Conservation (phyloP, 2,888 invertebrate genomes). For the Luperina nickerlii region DNA sequence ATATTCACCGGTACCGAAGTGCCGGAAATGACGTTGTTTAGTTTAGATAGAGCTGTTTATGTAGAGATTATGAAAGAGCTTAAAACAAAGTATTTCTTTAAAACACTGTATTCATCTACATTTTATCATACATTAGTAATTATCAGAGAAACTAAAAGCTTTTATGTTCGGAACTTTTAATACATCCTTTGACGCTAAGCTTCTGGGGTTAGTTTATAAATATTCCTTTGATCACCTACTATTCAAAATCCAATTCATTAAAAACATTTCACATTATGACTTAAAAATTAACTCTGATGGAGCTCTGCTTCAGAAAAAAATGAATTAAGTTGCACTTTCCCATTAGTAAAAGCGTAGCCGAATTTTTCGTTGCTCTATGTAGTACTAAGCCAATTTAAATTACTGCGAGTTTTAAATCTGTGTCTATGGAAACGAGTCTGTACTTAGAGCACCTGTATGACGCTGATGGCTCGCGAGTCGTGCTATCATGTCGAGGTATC, state of each 20-base stretch:
- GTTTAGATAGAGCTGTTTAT: constrained; percentile 56
- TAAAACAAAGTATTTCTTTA: constrained; percentile 21
- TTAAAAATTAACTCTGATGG: constrained; percentile 10
- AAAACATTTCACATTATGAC: constrained; percentile 1
- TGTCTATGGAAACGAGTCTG: constrained; percentile 30
- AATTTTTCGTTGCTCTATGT: constrained; percentile 23
- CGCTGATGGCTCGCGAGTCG: constrained; percentile 14
- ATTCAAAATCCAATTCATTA: neutral
- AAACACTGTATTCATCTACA: neutral
- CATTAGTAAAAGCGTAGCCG: constrained; percentile 14
- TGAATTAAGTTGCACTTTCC: constrained; percentile 7
- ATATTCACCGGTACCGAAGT: constrained; percentile 45
- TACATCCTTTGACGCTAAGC: neutral
- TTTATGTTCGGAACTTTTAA: neutral
- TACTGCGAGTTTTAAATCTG: constrained; percentile 37
- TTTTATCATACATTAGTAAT: neutral
- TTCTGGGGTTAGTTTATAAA: neutral
- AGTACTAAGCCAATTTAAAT: constrained; percentile 37
- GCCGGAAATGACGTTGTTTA: constrained; percentile 64
- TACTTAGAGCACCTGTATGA: constrained; percentile 42
- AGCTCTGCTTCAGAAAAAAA: constrained; percentile 8
- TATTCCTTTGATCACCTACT: neutral
- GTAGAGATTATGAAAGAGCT: constrained; percentile 19
- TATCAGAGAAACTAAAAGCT: neutral
- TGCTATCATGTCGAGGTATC: constrained; percentile 61